Evolutionary conservation across 2,797 vertebrate genomes (phyloP).

Genomic region (Macrochelys suwanniensis): DNA sequence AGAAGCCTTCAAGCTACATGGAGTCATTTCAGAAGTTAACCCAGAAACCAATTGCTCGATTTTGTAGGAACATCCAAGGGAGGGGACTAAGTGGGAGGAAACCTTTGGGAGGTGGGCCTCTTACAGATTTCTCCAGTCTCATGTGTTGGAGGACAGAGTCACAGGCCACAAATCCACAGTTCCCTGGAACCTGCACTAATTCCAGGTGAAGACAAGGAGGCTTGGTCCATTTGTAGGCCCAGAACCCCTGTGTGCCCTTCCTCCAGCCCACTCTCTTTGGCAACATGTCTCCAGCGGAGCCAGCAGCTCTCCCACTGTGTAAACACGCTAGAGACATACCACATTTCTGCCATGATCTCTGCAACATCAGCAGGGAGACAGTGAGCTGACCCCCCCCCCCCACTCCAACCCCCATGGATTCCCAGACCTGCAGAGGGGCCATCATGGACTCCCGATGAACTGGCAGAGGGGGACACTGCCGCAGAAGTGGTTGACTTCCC

Average conservation of each 20-base stretch:
- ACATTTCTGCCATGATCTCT: background rate
- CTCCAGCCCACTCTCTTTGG: background rate
- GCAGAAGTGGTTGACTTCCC: background rate
- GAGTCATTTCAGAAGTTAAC: background rate
- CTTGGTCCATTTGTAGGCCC: rapidly evolving
- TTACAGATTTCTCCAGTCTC: background rate
- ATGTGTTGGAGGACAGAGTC: background rate
- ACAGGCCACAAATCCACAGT: background rate
- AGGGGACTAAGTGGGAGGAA: background rate
- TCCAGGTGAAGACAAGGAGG: background rate
- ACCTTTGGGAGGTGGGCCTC: background rate
- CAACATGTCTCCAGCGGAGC: background rate
- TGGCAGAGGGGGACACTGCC: background rate
- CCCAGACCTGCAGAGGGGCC: background rate
- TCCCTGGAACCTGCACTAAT: background rate
- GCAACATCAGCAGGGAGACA: background rate
- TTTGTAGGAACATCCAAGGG: background rate
- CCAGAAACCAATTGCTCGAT: background rate
- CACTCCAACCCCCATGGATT: background rate
- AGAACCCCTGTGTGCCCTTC: background rate
- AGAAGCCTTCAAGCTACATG: background rate
- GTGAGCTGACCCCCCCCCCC: background rate
- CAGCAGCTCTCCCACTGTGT: background rate
- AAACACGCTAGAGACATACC: background rate
- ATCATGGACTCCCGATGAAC: background rate